Percentiles rank a stretch among this genome's conserved stretches.
phyloP scores from a whole-genome alignment of 2,113 vertebrate species.

The Callaeas wilsoni region DNA sequence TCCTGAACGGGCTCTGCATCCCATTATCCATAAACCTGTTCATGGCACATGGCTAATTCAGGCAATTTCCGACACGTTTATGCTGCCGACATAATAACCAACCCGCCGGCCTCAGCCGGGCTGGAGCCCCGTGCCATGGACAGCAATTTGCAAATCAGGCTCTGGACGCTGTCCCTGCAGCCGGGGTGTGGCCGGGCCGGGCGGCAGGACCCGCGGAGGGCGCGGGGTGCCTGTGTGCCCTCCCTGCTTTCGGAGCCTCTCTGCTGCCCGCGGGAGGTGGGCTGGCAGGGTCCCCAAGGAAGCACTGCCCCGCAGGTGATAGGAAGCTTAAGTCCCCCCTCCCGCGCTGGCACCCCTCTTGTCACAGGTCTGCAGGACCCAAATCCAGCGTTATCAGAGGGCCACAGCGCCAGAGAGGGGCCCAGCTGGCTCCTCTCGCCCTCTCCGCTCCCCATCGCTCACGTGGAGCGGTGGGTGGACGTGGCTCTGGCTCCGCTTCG shows the following conservation, averaged over 20 bases:
- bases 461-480: background rate
- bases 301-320: background rate
- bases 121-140: background rate
- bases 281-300: background rate
- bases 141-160: background rate
- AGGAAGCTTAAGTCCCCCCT: background rate
- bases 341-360: background rate
- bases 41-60: slow-evolving; percentile 40
- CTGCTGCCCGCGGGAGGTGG: background rate
- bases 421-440: background rate
- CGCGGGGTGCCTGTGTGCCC: accelerated
- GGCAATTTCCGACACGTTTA: slow-evolving; percentile 36
- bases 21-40: slow-evolving; percentile 48
- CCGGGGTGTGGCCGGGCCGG: accelerated
- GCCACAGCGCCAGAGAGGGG: background rate
- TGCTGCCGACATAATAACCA: background rate
- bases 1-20: slow-evolving; percentile 29
- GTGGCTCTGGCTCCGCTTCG: background rate
- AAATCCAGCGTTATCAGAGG: slow-evolving; percentile 22
- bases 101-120: background rate
- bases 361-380: slow-evolving; percentile 3
- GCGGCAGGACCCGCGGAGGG: accelerated
- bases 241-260: background rate
- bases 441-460: background rate
- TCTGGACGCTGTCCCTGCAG: background rate